Evolutionary conservation across 2,113 vertebrate genomes (phyloP).

Genomic region (Alligator mississippiensis): DNA sequence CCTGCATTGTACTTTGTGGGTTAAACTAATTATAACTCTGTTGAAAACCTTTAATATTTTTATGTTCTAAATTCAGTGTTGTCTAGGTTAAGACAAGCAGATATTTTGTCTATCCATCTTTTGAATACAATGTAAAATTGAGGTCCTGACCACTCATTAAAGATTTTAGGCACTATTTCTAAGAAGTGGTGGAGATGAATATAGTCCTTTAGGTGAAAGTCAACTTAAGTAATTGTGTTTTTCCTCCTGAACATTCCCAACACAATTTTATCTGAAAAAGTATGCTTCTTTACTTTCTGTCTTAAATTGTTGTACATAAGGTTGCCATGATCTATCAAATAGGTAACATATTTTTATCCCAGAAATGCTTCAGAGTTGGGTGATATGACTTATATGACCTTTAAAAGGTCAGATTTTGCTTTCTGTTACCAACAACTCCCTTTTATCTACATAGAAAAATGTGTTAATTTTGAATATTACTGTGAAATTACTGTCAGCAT

Average conservation of each 20-base stretch:
- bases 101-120: background rate
- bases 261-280: background rate
- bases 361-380: background rate
- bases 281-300: background rate
- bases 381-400: background rate
- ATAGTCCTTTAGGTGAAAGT: background rate
- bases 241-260: background rate
- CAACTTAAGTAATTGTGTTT: background rate
- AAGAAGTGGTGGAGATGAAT: background rate
- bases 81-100: background rate
- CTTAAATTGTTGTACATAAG: background rate
- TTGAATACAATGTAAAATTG: background rate
- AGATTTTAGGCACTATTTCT: background rate
- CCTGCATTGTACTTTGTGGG: background rate
- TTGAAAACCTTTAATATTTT: background rate
- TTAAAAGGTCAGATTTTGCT: background rate
- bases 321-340: fast-evolving
- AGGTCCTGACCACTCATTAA: background rate
- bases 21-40: background rate
- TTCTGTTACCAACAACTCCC: background rate
- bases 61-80: background rate
- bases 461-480: background rate
- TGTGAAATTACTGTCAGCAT: slow-evolving; percentile 20
- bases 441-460: background rate
- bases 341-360: background rate